These are phyloP conservation scores for Tetragnatha montana DNA, from an alignment of 2,888 invertebrate species.

Conservation along the genomic window DNA sequence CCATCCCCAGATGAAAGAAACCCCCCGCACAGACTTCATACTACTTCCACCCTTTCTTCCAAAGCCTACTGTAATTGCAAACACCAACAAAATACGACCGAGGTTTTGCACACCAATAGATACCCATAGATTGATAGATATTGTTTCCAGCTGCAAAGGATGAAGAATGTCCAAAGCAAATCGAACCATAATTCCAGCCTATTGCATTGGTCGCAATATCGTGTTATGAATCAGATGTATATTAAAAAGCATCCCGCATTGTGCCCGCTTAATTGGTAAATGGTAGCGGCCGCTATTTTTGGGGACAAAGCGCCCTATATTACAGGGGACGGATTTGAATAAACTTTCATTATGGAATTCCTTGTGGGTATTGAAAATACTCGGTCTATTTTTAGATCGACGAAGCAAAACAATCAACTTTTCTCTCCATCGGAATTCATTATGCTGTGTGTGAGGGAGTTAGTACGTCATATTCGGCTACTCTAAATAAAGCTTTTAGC, in stretches of 20 bases:
- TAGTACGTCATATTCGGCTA: background rate
- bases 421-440: slow-evolving; percentile 29
- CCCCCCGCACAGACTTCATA: slow-evolving; percentile 28
- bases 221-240: slow-evolving; percentile 40
- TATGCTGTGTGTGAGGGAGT: slow-evolving; percentile 19
- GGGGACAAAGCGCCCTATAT: slow-evolving; percentile 24
- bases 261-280: slow-evolving; percentile 37
- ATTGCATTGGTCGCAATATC: slow-evolving; percentile 11
- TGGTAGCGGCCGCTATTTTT: slow-evolving; percentile 15
- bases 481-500: background rate
- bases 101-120: slow-evolving; percentile 34
- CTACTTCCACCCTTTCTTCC: slow-evolving; percentile 39
- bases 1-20: slow-evolving; percentile 39
- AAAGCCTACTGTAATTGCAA: slow-evolving; percentile 40
- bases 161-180: slow-evolving; percentile 28
- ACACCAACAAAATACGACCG: slow-evolving; percentile 29
- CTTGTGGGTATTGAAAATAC: slow-evolving; percentile 37
- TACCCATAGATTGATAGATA: background rate
- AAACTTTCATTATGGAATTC: slow-evolving; percentile 43
- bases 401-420: slow-evolving; percentile 40
- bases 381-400: slow-evolving; percentile 34
- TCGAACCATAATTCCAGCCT: slow-evolving; percentile 43
- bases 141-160: slow-evolving; percentile 39
- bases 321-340: slow-evolving; percentile 24
- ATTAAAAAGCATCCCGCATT: slow-evolving; percentile 34